These are phyloP conservation scores for Lypha dubia DNA, from an alignment of 2,888 invertebrate species.

Conservation along the genomic window DNA sequence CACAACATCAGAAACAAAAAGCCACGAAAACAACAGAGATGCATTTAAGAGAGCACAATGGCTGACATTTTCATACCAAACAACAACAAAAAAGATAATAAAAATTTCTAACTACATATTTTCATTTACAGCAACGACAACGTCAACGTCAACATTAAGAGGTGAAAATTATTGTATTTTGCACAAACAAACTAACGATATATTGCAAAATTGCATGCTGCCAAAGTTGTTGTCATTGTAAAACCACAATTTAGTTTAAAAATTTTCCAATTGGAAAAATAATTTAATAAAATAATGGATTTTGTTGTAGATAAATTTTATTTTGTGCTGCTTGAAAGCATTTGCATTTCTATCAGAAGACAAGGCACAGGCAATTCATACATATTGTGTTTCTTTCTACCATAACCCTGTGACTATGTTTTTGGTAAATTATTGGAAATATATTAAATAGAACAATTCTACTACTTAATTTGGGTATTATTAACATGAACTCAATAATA, in stretches of 20 bases:
- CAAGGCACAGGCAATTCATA: too few species aligned
- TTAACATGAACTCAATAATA: too few species aligned
- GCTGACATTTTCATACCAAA: constrained; percentile 16
- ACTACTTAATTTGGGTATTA: too few species aligned
- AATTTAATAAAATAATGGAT: constrained; percentile 33
- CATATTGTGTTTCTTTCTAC: too few species aligned
- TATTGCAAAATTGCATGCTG: constrained; percentile 14
- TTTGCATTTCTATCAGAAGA: too few species aligned
- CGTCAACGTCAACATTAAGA: constrained; percentile 9
- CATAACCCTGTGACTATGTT: too few species aligned
- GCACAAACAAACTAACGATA: constrained; percentile 13
- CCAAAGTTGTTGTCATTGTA: constrained; percentile 13
- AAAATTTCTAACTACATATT: too few species aligned
- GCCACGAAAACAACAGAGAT: constrained; percentile 48
- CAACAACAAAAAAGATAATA: too few species aligned
- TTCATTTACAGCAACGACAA: constrained; percentile 26
- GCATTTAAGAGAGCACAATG: constrained; percentile 43
- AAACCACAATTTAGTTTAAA: constrained; percentile 25
- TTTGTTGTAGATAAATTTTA: neutral
- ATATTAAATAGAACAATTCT: too few species aligned
- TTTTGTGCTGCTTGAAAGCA: neutral
- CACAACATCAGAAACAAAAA: constrained; percentile 28
- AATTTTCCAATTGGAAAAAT: constrained; percentile 17
- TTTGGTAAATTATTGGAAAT: too few species aligned
- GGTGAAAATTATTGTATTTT: constrained; percentile 59